Evolutionary conservation across 2,113 vertebrate genomes (phyloP).

Genomic region (Mus musculus): DNA sequence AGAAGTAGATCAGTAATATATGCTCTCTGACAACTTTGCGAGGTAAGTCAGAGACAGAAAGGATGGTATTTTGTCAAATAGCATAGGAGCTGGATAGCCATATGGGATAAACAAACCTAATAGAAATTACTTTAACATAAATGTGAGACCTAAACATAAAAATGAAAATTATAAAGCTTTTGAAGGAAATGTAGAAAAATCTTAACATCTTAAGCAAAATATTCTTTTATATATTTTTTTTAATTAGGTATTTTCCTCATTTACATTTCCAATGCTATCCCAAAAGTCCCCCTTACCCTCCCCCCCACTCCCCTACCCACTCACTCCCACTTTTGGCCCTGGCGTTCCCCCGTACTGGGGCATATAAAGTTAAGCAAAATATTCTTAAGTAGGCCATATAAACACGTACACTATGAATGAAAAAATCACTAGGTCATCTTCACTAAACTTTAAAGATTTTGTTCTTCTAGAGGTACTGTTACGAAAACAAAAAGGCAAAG

Average conservation of each 20-base stretch:
- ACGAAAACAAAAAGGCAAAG: background rate
- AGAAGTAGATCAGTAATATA: background rate
- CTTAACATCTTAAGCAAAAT: background rate
- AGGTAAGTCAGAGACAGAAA: background rate
- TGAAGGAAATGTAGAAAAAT: background rate
- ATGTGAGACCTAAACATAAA: background rate
- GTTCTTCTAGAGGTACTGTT: background rate
- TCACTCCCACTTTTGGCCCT: too few relatives aligned
- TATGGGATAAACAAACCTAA: background rate
- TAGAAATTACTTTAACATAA: background rate
- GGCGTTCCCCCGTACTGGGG: too few relatives aligned
- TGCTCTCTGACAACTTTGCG: background rate
- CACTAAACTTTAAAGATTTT: constrained; percentile 2
- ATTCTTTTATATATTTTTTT: background rate
- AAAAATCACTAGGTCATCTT: background rate
- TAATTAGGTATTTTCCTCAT: too few relatives aligned
- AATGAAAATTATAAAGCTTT: background rate
- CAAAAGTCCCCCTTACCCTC: too few relatives aligned
- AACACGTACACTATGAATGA: background rate
- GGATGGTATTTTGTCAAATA: background rate
- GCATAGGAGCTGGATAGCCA: background rate
- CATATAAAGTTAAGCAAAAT: background rate
- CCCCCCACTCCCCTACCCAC: too few relatives aligned
- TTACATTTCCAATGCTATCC: too few relatives aligned
- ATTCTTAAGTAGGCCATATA: background rate